A percentile compares a stretch with the other conserved stretches of the same genome.
Evolutionary conservation across 2,113 vertebrate genomes (phyloP).

Genomic region (Eonycteris spelaea): DNA sequence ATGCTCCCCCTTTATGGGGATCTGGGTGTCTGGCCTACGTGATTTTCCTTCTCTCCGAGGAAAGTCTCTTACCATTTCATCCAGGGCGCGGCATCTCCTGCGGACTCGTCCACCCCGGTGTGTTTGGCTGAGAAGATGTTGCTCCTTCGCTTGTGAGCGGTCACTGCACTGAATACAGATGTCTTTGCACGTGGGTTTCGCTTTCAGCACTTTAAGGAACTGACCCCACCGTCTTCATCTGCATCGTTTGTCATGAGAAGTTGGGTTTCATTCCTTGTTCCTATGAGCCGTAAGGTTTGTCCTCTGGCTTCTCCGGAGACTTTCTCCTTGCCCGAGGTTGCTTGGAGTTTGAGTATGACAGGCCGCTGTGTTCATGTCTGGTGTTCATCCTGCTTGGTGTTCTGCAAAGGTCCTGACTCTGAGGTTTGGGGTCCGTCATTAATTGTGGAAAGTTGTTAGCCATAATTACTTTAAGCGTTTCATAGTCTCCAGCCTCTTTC

Average conservation of each 20-base stretch:
- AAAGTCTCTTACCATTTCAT: no score
- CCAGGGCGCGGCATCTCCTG: background rate
- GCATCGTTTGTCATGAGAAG: background rate
- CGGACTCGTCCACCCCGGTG: accelerated
- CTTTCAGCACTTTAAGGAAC: no score
- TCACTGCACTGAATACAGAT: background rate
- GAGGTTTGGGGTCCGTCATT: background rate
- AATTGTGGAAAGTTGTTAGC: background rate
- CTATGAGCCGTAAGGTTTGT: accelerated
- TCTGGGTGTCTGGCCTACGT: accelerated
- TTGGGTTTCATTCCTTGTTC: no score
- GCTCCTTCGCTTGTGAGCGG: background rate
- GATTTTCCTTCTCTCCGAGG: background rate
- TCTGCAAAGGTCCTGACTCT: background rate
- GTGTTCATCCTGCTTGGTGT: accelerated
- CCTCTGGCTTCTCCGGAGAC: background rate
- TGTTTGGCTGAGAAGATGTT: background rate
- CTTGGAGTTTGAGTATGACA: accelerated
- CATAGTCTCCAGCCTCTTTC: background rate
- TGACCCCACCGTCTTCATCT: accelerated
- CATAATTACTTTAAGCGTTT: background rate
- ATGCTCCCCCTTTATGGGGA: accelerated
- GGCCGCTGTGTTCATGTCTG: accelerated
- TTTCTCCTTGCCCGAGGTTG: background rate
- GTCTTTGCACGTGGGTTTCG: accelerated